A percentile compares a stretch with the other conserved stretches of the same genome.
phyloP scores from a whole-genome alignment of 2,888 invertebrate genomes.

The Pachliopta kotzebuea region DNA sequence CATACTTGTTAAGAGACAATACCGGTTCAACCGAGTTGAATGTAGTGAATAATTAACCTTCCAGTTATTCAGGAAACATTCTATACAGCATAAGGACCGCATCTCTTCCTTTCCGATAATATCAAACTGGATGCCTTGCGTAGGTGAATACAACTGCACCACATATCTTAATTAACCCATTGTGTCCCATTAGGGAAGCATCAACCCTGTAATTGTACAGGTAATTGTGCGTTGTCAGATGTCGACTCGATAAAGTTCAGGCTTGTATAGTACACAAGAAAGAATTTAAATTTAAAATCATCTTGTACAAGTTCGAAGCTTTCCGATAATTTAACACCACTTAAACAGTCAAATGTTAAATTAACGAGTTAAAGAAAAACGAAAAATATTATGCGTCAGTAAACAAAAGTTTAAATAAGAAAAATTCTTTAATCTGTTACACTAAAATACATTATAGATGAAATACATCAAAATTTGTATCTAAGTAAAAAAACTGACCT shows the following conservation, averaged over 20 bases:
- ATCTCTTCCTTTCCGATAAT: conserved; percentile 24
- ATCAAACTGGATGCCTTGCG: conserved; percentile 34
- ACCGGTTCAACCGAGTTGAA: background rate
- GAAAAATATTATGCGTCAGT: background rate
- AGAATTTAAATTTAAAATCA: conserved; percentile 41
- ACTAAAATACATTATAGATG: background rate
- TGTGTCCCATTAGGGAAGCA: conserved; percentile 53
- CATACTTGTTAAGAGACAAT: background rate
- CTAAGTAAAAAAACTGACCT: too few relatives aligned
- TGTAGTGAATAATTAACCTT: background rate
- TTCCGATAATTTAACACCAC: background rate
- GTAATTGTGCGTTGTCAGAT: conserved; percentile 40
- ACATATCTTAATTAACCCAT: conserved; percentile 65
- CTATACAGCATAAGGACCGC: conserved; percentile 14
- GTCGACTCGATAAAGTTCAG: conserved; percentile 50
- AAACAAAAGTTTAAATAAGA: background rate
- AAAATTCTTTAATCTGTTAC: too few relatives aligned
- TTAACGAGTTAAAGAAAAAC: background rate
- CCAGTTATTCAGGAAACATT: conserved; percentile 8
- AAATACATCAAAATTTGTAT: too few relatives aligned
- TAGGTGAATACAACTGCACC: conserved; percentile 40
- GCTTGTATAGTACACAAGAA: conserved; percentile 54
- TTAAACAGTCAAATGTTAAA: background rate
- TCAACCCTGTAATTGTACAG: conserved; percentile 38
- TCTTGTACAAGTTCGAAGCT: background rate